Percentiles rank a stretch among this genome's conserved stretches.
Evolutionary conservation across 1,140 invertebrate species (phyloP).

Genomic region (Dinoponera quadriceps): DNA sequence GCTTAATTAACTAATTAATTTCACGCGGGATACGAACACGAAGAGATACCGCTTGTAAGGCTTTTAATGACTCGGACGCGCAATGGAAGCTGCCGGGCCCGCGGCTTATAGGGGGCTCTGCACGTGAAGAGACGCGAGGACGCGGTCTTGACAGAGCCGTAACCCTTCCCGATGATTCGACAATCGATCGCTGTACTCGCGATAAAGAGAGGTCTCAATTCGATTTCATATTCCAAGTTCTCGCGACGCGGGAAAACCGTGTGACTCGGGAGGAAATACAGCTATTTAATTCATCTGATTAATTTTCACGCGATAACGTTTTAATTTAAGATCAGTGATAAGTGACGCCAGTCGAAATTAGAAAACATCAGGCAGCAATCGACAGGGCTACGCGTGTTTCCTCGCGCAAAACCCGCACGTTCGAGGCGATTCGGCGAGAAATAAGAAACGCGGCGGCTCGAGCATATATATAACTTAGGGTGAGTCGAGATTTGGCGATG

Average conservation of each 20-base stretch:
- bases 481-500: conserved; percentile 28
- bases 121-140: neutral
- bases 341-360: neutral
- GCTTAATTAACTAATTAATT: conserved; percentile 85
- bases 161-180: conserved; percentile 3
- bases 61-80: conserved; percentile 57
- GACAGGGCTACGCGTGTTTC: conserved; percentile 25
- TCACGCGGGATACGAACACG: conserved; percentile 78
- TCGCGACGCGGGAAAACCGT: too few relatives aligned
- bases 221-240: too few relatives aligned
- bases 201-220: neutral
- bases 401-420: conserved; percentile 29
- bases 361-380: conserved; percentile 34
- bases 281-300: too few relatives aligned
- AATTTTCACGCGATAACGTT: too few relatives aligned
- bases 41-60: conserved; percentile 63
- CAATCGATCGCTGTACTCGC: neutral
- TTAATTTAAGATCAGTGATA: neutral
- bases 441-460: conserved; percentile 31
- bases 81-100: neutral
- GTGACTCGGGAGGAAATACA: too few relatives aligned
- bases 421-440: conserved; percentile 31
- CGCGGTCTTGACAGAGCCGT: conserved; percentile 11
- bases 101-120: neutral
- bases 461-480: conserved; percentile 50